These are phyloP conservation scores for Cotesia vestalis DNA, from an alignment of 1,140 invertebrate species.

Conservation along the genomic window DNA sequence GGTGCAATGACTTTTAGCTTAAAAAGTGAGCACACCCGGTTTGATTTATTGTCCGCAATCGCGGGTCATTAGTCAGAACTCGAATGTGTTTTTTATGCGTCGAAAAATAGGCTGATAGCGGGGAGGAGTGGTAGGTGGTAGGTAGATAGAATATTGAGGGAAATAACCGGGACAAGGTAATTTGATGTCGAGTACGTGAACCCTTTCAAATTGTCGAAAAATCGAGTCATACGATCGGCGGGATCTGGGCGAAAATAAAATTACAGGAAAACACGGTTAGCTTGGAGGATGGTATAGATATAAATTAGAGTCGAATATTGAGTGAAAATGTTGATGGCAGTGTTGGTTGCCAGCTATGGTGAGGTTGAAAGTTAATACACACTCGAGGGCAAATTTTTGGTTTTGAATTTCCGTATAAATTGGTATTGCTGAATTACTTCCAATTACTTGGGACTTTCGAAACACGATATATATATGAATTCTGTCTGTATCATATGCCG, in stretches of 20 bases:
- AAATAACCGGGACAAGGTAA: conserved; percentile 1
- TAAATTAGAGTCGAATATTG: conserved; percentile 41
- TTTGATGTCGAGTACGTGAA: conserved; percentile 28
- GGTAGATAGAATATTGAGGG: too few species aligned
- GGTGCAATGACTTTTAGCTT: too few species aligned
- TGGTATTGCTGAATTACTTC: conserved; percentile 54
- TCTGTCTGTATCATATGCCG: neutral
- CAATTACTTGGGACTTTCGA: conserved; percentile 47
- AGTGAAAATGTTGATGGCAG: neutral
- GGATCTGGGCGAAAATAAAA: conserved; percentile 58
- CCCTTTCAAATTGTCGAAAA: conserved; percentile 57
- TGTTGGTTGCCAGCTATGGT: too few species aligned
- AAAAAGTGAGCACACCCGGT: conserved; percentile 52
- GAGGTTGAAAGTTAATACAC: neutral
- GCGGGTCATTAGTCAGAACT: conserved; percentile 36
- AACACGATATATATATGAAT: conserved; percentile 19
- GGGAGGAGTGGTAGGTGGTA: too few species aligned
- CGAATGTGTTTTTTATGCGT: conserved; percentile 43
- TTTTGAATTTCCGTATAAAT: conserved; percentile 55
- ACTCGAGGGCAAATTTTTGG: conserved; percentile 49
- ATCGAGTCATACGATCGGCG: conserved; percentile 59
- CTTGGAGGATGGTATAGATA: conserved; percentile 50
- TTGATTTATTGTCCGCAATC: conserved; percentile 60
- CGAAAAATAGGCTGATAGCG: conserved; percentile 41
- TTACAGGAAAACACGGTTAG: conserved; percentile 58